Percentiles rank a stretch among this genome's conserved stretches.
These are phyloP conservation scores for Drosophila nannoptera DNA, from an alignment of 1,140 invertebrate species.

Conservation along the genomic window DNA sequence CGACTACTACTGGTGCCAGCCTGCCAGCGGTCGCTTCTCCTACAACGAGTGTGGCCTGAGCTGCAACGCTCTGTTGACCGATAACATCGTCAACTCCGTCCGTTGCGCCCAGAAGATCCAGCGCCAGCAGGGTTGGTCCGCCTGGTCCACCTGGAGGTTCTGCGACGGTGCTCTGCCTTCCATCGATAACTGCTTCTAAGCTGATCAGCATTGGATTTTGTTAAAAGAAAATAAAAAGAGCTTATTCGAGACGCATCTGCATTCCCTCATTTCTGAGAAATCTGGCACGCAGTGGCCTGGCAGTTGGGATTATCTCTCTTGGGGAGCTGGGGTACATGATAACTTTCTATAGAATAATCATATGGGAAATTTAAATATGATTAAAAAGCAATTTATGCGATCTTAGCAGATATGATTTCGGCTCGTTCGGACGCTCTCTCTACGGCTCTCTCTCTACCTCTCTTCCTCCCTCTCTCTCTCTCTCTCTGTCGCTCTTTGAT, in stretches of 20 bases:
- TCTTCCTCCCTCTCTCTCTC: slow-evolving; percentile 3
- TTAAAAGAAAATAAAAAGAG: neutral
- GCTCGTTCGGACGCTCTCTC: slow-evolving; percentile 6
- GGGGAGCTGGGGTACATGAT: too few species aligned
- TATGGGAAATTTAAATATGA: slow-evolving; percentile 9
- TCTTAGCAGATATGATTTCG: slow-evolving; percentile 11
- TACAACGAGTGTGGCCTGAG: slow-evolving; percentile 33
- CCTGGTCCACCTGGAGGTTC: slow-evolving; percentile 51
- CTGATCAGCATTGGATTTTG: neutral
- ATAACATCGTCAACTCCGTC: slow-evolving; percentile 46
- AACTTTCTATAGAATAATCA: neutral
- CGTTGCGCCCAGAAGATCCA: slow-evolving; percentile 49
- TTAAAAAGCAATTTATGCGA: slow-evolving; percentile 30
- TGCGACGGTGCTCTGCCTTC: slow-evolving; percentile 51
- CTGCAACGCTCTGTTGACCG: slow-evolving; percentile 45
- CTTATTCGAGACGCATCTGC: too few species aligned
- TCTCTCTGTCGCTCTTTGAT: neutral
- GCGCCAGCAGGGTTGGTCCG: slow-evolving; percentile 48
- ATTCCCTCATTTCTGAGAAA: too few species aligned
- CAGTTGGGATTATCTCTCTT: too few species aligned
- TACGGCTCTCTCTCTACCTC: too few species aligned
- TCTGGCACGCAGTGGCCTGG: too few species aligned
- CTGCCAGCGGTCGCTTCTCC: slow-evolving; percentile 35
- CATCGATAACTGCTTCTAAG: slow-evolving; percentile 56
- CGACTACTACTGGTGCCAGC: slow-evolving; percentile 63